Conservation (phyloP, 2,888 invertebrate species). For the Ormyrus nitidulus region DNA sequence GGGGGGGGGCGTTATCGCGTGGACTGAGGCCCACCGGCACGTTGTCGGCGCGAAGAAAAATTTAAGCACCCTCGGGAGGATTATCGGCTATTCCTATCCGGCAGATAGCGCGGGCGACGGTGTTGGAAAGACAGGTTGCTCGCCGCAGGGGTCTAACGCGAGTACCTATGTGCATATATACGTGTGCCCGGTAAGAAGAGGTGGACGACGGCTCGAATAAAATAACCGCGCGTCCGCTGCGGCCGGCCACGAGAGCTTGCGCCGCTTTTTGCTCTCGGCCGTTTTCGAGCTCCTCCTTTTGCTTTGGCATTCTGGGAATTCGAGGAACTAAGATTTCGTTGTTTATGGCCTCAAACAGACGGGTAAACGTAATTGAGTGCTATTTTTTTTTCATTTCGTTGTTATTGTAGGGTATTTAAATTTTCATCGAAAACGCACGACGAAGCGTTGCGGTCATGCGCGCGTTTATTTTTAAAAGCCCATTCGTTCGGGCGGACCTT, state of each 20-base stretch:
- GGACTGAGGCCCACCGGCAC: conserved; percentile 15
- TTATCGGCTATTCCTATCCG: conserved; percentile 53
- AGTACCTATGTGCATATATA: not conserved
- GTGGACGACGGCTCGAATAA: conserved; percentile 23
- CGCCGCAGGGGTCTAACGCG: conserved; percentile 70
- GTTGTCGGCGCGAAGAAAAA: conserved; percentile 51
- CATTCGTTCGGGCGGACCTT: no score
- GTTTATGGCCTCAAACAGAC: no score
- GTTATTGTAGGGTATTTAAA: no score
- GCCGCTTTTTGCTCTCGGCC: not conserved
- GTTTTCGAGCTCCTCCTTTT: not conserved
- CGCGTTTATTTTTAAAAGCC: no score
- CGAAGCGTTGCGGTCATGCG: no score
- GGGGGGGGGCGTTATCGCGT: not conserved
- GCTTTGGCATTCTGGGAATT: not conserved
- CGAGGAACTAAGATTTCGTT: no score
- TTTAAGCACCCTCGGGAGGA: conserved; percentile 51
- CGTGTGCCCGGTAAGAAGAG: not conserved
- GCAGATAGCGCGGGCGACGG: conserved; percentile 62
- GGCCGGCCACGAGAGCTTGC: conserved; percentile 14
- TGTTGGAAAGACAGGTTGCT: conserved; percentile 74
- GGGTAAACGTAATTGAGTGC: no score
- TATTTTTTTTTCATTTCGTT: no score
- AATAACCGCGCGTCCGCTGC: conserved; percentile 23
- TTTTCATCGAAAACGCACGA: no score